These are phyloP conservation scores for Seira musarum DNA, from an alignment of 2,888 invertebrate species.

Conservation along the genomic window DNA sequence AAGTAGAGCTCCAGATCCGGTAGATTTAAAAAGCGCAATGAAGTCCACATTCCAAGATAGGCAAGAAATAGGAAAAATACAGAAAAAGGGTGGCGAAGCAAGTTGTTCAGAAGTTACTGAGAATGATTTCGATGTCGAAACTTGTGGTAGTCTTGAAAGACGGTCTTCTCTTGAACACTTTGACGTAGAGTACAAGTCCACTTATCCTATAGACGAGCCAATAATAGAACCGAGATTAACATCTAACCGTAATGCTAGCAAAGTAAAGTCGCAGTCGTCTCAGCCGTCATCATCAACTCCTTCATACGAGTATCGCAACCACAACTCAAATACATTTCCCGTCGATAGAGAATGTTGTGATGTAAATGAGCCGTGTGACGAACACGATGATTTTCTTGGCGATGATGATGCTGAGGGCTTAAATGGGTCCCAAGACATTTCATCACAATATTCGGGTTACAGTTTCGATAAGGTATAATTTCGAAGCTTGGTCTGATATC, in stretches of 20 bases:
- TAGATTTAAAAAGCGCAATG: conserved; percentile 54
- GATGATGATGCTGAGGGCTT: conserved; percentile 20
- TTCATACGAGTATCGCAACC: not conserved
- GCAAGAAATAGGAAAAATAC: not conserved
- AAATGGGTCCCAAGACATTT: too few species aligned
- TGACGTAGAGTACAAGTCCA: conserved; percentile 77
- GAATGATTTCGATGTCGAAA: too few species aligned
- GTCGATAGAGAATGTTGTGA: conserved; percentile 75
- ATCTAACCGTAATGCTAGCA: too few species aligned
- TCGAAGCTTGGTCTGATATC: too few species aligned
- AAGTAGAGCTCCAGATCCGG: not conserved
- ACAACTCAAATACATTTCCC: conserved; percentile 70
- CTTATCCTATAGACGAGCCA: conserved; percentile 88
- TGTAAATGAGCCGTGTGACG: conserved; percentile 72
- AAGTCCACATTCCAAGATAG: conserved; percentile 28
- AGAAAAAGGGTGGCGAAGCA: too few species aligned
- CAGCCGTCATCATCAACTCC: not conserved
- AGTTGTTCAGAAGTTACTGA: too few species aligned
- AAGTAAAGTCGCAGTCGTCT: too few species aligned
- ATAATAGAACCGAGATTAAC: conserved; percentile 65
- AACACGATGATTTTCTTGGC: conserved; percentile 55
- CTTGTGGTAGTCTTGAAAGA: too few species aligned
- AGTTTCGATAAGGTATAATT: too few species aligned
- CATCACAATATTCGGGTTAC: too few species aligned
- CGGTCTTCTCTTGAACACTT: too few species aligned